Evolutionary conservation across 2,888 invertebrate species (phyloP), one percentile per base, ranked within the genome.

Genomic region (Dasysyrphus albostriatus): DNA sequence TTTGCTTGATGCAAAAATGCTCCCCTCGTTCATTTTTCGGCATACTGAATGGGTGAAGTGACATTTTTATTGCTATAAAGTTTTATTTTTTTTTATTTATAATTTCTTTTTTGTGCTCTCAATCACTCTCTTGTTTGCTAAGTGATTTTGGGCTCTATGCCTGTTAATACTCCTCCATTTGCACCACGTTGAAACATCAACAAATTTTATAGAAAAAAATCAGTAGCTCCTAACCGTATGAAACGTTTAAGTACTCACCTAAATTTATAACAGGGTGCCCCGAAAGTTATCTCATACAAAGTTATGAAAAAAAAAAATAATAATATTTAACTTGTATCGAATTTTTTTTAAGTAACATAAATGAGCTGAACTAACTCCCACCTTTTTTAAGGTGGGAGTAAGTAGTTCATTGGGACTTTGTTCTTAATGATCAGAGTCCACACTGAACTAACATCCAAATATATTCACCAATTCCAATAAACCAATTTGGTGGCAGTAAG

Each of bases 41-140:
- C 7, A 24, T 24, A 42, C 5, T 54, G n/a, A 32, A 44, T 44
- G 70, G 47, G 51, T 37, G 19, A 47, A 69, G 61, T 82, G 81
- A 61, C 77, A 73, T 78, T 78, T 85, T 74, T 75, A 74, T 82
- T 81, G 77, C 77, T 37, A 51, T 56, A 54, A 34, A 58, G 29
- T 44, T 56, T 16, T 29, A 24, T 24, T 19, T 70, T 54, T 59
- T 47, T 42, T 58, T 37, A 8, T 42, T n/a, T 51, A 37, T 49
- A 67, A 67, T 65, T 70, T 37, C 24, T 44, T 58, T 19, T 61
- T 42, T 70, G 19, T 67, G 67, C 49, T 72, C 44, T 47, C 67
- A 75, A 72, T 76, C 81, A 69, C 56, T 82, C 81, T 56, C 49
- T 70, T 74, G 73, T 82, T 82, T 77, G 77, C 73, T 82, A 82